Percentiles rank a stretch among this genome's conserved stretches.
phyloP scores from a whole-genome alignment of 2,888 invertebrate genomes.

The Megamerina dolium region DNA sequence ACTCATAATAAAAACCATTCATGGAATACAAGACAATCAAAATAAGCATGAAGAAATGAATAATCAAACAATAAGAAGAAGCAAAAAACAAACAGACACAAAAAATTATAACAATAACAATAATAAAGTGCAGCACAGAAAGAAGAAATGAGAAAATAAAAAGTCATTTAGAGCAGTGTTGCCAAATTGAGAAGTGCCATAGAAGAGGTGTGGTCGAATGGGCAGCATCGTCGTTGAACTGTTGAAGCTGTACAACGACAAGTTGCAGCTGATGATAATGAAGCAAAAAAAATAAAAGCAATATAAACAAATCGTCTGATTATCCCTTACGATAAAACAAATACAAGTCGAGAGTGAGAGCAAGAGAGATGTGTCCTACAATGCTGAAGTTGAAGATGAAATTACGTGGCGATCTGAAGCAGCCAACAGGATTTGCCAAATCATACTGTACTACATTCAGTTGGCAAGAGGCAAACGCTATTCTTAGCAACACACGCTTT shows the following conservation, averaged over 20 bases:
- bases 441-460: neutral
- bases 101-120: neutral
- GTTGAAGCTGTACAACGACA: slow-evolving; percentile 23
- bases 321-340: slow-evolving; percentile 19
- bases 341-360: neutral
- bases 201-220: no score
- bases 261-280: slow-evolving; percentile 24
- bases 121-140: slow-evolving; percentile 30
- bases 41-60: no score
- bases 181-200: neutral
- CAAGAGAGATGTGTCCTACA: neutral
- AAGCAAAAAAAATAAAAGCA: slow-evolving; percentile 22
- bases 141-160: neutral
- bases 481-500: no score
- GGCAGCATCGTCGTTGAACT: no score
- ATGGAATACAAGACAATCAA: no score
- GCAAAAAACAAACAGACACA: neutral
- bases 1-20: no score
- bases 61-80: no score
- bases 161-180: slow-evolving; percentile 15
- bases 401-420: neutral
- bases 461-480: neutral
- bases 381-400: neutral
- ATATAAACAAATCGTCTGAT: slow-evolving; percentile 37
- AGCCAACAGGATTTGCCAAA: neutral